Evolutionary conservation across 2,113 vertebrate genomes (phyloP), one percentile per base, ranked within the genome.

Genomic region (Lophura nycthemera): DNA sequence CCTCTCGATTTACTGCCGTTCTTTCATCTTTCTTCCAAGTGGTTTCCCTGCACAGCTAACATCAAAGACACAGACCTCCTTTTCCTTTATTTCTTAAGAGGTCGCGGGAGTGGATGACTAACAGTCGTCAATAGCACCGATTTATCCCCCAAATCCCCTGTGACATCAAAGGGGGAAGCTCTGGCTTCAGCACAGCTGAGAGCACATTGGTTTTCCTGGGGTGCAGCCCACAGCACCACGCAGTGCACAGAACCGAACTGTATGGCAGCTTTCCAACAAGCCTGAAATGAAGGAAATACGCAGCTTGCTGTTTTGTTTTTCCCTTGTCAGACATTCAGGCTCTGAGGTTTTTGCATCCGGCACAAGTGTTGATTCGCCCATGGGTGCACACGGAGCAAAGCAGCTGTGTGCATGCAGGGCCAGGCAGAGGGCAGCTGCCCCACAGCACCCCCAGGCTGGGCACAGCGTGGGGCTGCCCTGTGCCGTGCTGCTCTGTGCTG

Each of bases 21-120:
- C 0, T 60, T 87, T 56, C 82, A 22, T 8, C 78, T 50, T 19
- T 3, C 78, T 78, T 19, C 60, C 78, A 75, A 82, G 78, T 17
- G 78, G 4, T 36, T 89, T 79, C 54, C 38, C 63, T 0, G 0
- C 15, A 0, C 78, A 45, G 57, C 2, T 6, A 0, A 56, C 74
- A 82, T 78, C 85, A 88, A 78, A 87, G 71, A 13, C 48, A 61
- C 25, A 60, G 67, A 89, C 47, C 34, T 40, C 34, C 64, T 64
- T n/a, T 27, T 40, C 87, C 74, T 89, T 48, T 6, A 4, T 76
- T 79, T 25, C 88, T 47, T 67, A 36, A 27, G 78, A 66, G 56
- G 30, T 36, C 21, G 1, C 74, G 54, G 77, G 21, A 56, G 74
- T 8, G 20, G 82, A 36, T 21, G 34, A 47, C 34, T 8, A 17